Evolutionary conservation across 2,113 vertebrate genomes (phyloP).

Genomic region (Apteryx mantelli): DNA sequence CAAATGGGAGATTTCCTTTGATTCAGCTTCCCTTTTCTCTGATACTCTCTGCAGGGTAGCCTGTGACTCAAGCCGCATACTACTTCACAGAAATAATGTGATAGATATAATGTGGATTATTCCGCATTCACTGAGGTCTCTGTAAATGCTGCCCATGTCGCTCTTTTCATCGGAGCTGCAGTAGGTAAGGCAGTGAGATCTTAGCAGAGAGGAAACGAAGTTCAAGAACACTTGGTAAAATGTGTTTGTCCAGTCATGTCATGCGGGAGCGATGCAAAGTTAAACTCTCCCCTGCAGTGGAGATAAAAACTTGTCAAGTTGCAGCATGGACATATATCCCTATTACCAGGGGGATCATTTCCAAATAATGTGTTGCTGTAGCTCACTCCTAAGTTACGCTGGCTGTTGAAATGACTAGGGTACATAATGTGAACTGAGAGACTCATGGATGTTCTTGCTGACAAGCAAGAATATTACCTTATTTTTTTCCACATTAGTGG

Average conservation of each 20-base stretch:
- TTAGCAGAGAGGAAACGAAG: neutral
- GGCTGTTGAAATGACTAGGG: neutral
- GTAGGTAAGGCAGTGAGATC: neutral
- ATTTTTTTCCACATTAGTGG: neutral
- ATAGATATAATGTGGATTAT: neutral
- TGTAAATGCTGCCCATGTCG: neutral
- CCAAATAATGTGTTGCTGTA: neutral
- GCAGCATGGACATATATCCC: neutral
- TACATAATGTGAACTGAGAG: neutral
- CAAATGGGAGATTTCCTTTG: neutral
- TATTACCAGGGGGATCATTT: neutral
- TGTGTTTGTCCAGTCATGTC: neutral
- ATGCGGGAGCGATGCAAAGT: neutral
- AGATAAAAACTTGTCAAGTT: constrained; percentile 9
- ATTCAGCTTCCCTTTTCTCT: neutral
- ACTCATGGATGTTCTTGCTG: neutral
- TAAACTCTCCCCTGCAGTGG: neutral
- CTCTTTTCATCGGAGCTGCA: neutral
- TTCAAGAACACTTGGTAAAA: neutral
- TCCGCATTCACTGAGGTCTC: neutral
- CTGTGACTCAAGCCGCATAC: neutral
- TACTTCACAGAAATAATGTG: neutral
- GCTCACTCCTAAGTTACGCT: constrained; percentile 16
- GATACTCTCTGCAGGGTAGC: neutral
- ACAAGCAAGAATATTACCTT: neutral